Base-by-base conservation (phyloP, 2,888 invertebrate genomes). In the Sycophila texana region DNA sequence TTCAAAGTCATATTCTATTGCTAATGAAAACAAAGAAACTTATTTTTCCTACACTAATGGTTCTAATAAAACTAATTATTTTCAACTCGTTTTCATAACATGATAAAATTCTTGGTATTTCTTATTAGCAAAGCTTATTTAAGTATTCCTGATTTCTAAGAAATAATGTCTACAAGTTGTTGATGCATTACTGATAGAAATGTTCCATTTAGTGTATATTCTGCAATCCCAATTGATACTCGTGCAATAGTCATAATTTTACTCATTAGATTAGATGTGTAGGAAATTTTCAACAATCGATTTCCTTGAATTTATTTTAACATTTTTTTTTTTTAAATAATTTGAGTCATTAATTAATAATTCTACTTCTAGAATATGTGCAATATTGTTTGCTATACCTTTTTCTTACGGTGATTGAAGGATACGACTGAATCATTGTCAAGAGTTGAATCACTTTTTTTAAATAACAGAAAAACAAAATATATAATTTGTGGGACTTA, bases 221-320 rank as follows among this genome's bases (percentile, higher is more conserved):
- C 20, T 75, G 53, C 58, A 66, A 67, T 74, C 49, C 14, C 16
- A 65, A 67, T 67, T 67, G 51, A 60, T 57, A 60, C 67, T 75
- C 14, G n/a, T 67, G 67, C 58, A 77, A 77, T 18, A 49, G 49
- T 49, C 57, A 30, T 18, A 10, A 65, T 66, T 65, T 77, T 66
- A 26, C 22, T 20, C 57, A 65, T 63, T 51, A 16, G 20, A 67
- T 47, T 61, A 73, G 61, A 10, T 13, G 12, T 16, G 3, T n/a
- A 55, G 49, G 49, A 57, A 39, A 22, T 66, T 18, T 71, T 57
- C 5, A 7, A 60, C 63, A 73, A 49, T 49, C 71, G 10, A 61
- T 67, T 72, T 63, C 51, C 18, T 47, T 26, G 61, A 51, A 65
- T 61, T 74, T 65, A 55, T 65, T 78, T 10, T 79, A 77, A 66